Evolutionary conservation across 2,888 invertebrate species (phyloP), one percentile per base, ranked within the genome.

Genomic region (Schizaphis graminum): DNA sequence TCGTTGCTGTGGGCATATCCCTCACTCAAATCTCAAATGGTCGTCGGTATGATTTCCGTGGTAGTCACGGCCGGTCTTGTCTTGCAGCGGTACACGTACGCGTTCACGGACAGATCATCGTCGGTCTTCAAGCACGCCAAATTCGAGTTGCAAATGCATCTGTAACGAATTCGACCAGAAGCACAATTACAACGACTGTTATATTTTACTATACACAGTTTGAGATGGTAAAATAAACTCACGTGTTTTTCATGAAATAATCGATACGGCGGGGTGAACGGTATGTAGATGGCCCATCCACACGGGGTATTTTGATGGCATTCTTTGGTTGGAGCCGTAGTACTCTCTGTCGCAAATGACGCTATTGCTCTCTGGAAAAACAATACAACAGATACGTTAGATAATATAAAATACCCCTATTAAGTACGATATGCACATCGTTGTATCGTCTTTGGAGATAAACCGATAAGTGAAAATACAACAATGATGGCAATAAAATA

Each of bases 231-330:
- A 44, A 21, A 35, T 35, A 91, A 56, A 96, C 97, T 97, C 96
- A 97, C 97, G 96, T 96, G 95, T 97, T 97, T 95, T 96, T 96
- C 96, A 97, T 96, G 95, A 96, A 97, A 95, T 96, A 96, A 88
- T 96, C 96, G 49, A 96, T 95, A 84, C 95, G 95, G 92, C 97
- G 96, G 4, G n/a, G 96, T 96, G 95, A 96, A 96, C 56, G 96
- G 96, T 85, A 96, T 95, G 95, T 97, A 97, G 3, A 97, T 96
- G 56, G 96, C 97, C 97, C 97, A 97, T 87, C 97, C 97, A 95
- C 97, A 97, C 5, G 97, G 97, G 85, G 96, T 96, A 90, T 95
- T 95, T 56, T 95, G 95, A 89, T 96, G 95, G 95, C 96, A 96
- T 86, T 94, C 95, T 95, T 95, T 95, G 3, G n/a, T 5, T 35